Conservation (phyloP, 2,797 vertebrate species). For the Graptemys geographica region DNA sequence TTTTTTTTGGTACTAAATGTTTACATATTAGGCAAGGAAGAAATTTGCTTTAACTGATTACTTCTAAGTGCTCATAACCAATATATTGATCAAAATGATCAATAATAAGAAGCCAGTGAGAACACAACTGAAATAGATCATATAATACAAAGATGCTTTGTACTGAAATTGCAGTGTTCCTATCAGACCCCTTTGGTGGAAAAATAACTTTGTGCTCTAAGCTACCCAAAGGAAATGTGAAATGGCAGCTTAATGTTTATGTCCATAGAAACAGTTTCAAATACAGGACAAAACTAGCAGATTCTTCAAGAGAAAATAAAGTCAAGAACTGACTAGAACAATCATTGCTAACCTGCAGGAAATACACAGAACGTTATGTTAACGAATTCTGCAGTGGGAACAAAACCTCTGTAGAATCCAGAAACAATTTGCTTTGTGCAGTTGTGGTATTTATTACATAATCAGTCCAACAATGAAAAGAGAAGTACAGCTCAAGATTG, state of each 20-base stretch:
- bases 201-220: not conserved
- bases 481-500: conserved; percentile 13
- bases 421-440: conserved; percentile 25
- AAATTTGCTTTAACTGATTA: not conserved
- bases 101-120: not conserved
- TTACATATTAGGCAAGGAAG: not conserved
- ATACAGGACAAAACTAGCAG: not conserved
- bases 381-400: conserved; percentile 42
- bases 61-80: too few relatives aligned
- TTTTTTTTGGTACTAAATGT: not conserved
- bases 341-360: conserved; percentile 35
- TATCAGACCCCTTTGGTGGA: not conserved
- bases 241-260: not conserved
- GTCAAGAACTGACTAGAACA: conserved; percentile 26
- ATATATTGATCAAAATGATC: not conserved
- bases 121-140: not conserved
- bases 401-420: conserved; percentile 21
- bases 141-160: not conserved
- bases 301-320: conserved; percentile 24
- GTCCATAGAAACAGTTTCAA: not conserved
- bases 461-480: not conserved
- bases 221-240: not conserved
- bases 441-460: not conserved
- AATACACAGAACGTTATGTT: conserved; percentile 34
- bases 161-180: not conserved